A percentile compares a stretch with the other conserved stretches of the same genome.
These are phyloP conservation scores for Neodiprion virginianus DNA, from an alignment of 1,140 invertebrate genomes.

Conservation along the genomic window DNA sequence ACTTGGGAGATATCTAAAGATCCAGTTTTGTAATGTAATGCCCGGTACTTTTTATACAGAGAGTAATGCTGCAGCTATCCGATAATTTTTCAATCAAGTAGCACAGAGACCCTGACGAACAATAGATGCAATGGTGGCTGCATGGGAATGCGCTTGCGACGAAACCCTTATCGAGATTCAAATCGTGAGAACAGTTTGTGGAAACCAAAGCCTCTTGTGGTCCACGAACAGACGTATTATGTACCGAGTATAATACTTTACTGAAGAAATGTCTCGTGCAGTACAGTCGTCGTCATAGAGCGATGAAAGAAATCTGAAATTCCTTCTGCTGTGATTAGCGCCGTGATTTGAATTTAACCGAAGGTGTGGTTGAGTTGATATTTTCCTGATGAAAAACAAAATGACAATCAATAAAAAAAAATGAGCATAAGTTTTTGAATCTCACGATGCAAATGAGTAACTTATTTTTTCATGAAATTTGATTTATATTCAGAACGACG, in stretches of 20 bases:
- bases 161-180: not conserved
- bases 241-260: not conserved
- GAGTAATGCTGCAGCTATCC: not conserved
- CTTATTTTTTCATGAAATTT: not conserved
- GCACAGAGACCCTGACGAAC: not conserved
- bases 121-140: not conserved
- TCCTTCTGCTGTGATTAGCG: not conserved
- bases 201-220: not conserved
- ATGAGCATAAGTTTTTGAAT: too few relatives aligned
- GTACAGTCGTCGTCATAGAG: not conserved
- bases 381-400: not conserved
- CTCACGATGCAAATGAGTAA: not conserved
- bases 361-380: not conserved
- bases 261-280: too few relatives aligned
- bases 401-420: not conserved
- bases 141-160: not conserved
- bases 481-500: not conserved
- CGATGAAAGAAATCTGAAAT: not conserved
- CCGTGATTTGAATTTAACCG: not conserved
- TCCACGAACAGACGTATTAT: not conserved
- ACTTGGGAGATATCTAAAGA: not conserved
- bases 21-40: not conserved
- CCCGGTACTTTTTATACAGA: not conserved
- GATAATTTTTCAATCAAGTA: not conserved
- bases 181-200: constrained; percentile 1